Percentiles rank a stretch among this genome's conserved stretches.
Evolutionary conservation across 2,888 invertebrate species (phyloP).

Genomic region (Tridacna gigas): DNA sequence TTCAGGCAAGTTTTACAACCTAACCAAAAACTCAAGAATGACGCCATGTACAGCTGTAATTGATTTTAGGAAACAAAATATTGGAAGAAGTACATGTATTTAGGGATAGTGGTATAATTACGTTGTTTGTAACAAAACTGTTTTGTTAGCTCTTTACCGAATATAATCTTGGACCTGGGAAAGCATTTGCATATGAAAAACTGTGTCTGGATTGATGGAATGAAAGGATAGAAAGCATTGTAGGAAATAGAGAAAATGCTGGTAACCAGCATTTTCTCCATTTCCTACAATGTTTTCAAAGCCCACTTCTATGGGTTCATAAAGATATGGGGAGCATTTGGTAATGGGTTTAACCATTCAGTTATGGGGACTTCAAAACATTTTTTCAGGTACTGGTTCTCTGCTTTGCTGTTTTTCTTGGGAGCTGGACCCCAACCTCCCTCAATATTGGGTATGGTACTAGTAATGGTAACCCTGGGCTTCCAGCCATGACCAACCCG

Average conservation of each 20-base stretch:
- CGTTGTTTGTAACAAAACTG: too few relatives aligned
- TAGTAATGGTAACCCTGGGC: slow-evolving; percentile 53
- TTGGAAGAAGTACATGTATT: too few relatives aligned
- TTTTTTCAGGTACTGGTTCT: slow-evolving; percentile 80
- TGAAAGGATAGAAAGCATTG: not conserved
- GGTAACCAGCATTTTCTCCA: not conserved
- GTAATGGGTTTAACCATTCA: not conserved
- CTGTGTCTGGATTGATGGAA: not conserved
- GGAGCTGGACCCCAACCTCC: slow-evolving; percentile 82
- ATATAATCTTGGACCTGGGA: too few relatives aligned
- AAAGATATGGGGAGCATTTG: not conserved
- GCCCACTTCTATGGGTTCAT: not conserved
- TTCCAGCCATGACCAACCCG: slow-evolving; percentile 66
- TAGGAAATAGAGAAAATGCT: not conserved
- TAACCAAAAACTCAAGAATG: too few relatives aligned
- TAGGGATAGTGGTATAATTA: too few relatives aligned
- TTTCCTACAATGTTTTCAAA: not conserved
- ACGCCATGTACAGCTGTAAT: too few relatives aligned
- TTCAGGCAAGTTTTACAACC: too few relatives aligned
- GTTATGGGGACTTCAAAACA: slow-evolving; percentile 13
- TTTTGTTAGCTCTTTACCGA: too few relatives aligned
- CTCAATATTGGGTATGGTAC: slow-evolving; percentile 80
- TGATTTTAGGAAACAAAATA: too few relatives aligned
- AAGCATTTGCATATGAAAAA: too few relatives aligned
- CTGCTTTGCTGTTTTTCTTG: slow-evolving; percentile 84